These are phyloP conservation scores for Uloborus diversus DNA, from an alignment of 1,140 invertebrate genomes.

Conservation along the genomic window DNA sequence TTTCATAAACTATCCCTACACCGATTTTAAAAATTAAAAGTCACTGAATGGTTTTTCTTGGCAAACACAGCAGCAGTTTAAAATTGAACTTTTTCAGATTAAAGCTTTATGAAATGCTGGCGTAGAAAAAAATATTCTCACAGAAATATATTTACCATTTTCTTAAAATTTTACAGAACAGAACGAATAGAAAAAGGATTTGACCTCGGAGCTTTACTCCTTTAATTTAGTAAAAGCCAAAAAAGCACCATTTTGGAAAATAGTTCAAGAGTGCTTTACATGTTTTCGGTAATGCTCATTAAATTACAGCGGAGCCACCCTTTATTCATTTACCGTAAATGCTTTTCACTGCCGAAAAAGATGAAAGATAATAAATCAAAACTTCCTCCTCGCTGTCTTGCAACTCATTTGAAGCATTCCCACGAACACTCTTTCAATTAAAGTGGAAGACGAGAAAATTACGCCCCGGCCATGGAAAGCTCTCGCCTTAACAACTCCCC, in stretches of 20 bases:
- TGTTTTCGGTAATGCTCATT: too few relatives aligned
- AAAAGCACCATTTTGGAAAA: too few relatives aligned
- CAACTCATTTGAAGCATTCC: neutral
- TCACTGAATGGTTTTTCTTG: neutral
- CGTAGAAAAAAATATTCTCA: too few relatives aligned
- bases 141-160: too few relatives aligned
- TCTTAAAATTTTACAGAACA: too few relatives aligned
- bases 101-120: neutral
- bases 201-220: too few relatives aligned
- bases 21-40: neutral
- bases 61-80: neutral
- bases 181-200: too few relatives aligned
- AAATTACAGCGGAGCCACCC: too few relatives aligned
- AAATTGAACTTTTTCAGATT: neutral
- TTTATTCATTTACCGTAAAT: neutral
- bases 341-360: neutral
- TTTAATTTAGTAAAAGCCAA: too few relatives aligned
- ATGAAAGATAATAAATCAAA: neutral
- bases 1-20: neutral
- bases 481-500: constrained; percentile 18
- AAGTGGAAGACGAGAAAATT: neutral
- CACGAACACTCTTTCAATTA: neutral
- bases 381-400: neutral
- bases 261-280: too few relatives aligned
- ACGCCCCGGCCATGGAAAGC: neutral